Evolutionary conservation across 2,888 invertebrate species (phyloP).

Genomic region (Ypsolopha scabrella): DNA sequence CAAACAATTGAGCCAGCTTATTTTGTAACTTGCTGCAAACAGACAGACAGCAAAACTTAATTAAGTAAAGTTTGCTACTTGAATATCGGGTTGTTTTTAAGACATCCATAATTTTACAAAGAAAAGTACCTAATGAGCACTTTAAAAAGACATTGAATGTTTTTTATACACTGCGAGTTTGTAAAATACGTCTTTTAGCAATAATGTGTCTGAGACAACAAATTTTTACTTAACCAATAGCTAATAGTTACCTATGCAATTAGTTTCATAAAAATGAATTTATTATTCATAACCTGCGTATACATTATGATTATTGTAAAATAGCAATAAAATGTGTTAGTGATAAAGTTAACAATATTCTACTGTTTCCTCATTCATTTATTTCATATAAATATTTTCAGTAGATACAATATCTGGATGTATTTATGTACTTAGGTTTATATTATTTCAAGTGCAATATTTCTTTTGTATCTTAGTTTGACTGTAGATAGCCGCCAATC

Average conservation of each 20-base stretch:
- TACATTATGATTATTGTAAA: conserved; percentile 32
- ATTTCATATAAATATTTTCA: no score
- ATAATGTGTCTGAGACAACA: conserved; percentile 1
- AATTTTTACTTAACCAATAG: background rate
- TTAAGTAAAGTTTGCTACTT: no score
- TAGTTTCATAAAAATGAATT: conserved; percentile 52
- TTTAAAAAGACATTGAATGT: background rate
- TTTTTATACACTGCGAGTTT: background rate
- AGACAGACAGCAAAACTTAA: no score
- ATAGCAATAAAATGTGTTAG: conserved; percentile 60
- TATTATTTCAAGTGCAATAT: background rate
- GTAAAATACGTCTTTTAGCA: background rate
- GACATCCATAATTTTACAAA: background rate
- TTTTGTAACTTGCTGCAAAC: no score
- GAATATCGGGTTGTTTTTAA: no score
- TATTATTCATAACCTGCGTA: conserved; percentile 28
- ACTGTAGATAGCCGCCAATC: no score
- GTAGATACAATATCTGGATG: no score
- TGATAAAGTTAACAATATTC: conserved; percentile 30
- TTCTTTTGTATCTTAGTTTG: no score
- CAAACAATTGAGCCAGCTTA: no score
- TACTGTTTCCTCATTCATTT: background rate
- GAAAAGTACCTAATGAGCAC: background rate
- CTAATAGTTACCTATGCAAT: background rate
- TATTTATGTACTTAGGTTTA: background rate